Conservation (phyloP, 53 echinoderm and acorn worm species). For the Zoroaster sp. region DNA sequence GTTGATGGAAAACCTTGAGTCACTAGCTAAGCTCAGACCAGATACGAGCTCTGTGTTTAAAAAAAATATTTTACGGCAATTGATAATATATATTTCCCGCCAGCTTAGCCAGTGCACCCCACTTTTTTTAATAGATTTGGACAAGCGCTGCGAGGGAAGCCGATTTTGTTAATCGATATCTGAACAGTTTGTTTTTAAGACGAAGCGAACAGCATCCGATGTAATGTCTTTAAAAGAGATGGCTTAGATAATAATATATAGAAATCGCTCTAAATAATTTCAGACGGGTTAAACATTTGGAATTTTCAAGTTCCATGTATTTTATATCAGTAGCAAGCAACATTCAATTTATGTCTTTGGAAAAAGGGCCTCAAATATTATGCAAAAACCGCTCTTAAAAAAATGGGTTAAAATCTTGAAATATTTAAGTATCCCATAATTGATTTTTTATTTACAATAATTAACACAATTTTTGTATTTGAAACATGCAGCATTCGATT, state of each 20-base stretch:
- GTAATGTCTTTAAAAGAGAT: not conserved
- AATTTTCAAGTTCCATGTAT: not conserved
- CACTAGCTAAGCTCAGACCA: not conserved
- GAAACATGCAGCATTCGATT: too few relatives aligned
- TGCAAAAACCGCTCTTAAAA: too few relatives aligned
- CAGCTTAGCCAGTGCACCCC: not conserved
- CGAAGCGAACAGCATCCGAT: not conserved
- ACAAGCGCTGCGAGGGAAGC: slow-evolving; percentile 6
- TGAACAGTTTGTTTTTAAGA: not conserved
- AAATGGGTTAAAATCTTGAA: too few relatives aligned
- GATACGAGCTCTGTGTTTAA: not conserved
- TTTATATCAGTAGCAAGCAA: too few relatives aligned
- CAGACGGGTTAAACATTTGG: not conserved
- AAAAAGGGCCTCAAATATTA: too few relatives aligned
- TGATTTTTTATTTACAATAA: too few relatives aligned
- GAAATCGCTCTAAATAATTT: not conserved
- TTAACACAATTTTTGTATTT: too few relatives aligned
- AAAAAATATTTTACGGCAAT: not conserved
- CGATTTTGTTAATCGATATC: slow-evolving; percentile 21
- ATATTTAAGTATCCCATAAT: too few relatives aligned
- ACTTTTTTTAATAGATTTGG: slow-evolving; percentile 35
- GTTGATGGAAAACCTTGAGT: not conserved
- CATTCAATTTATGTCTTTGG: too few relatives aligned
- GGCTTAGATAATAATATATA: not conserved
- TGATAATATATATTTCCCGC: slow-evolving; percentile 19